phyloP scores from a whole-genome alignment of 2,113 vertebrate species.

The Amblyopsis rosae region DNA sequence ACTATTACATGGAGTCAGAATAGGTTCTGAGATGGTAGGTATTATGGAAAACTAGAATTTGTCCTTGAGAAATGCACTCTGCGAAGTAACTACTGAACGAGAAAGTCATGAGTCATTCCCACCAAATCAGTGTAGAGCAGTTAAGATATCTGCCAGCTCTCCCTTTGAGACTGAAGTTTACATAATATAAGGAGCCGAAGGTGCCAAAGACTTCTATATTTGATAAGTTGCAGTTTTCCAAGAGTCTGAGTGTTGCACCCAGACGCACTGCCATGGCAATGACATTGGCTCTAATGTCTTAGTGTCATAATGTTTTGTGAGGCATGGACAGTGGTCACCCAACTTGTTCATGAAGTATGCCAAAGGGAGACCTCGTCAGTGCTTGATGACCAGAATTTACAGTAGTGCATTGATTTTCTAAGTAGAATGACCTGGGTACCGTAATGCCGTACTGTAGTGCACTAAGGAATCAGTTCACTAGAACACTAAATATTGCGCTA shows the following conservation, averaged over 20 bases:
- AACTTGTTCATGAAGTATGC: constrained; percentile 66
- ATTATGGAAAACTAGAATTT: constrained; percentile 46
- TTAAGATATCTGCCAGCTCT: neutral
- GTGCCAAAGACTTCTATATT: too few species aligned
- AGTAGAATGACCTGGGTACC: too few species aligned
- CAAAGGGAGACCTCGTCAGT: constrained; percentile 40
- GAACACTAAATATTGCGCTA: too few species aligned
- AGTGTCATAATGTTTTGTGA: constrained; percentile 35
- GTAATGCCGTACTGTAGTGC: too few species aligned
- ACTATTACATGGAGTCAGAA: constrained; percentile 48
- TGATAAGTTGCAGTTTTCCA: too few species aligned
- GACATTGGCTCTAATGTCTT: constrained; percentile 55
- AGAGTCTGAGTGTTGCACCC: neutral
- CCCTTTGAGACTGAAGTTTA: neutral
- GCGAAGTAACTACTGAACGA: constrained; percentile 27
- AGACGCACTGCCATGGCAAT: constrained; percentile 58
- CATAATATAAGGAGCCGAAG: neutral
- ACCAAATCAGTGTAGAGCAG: constrained; percentile 26
- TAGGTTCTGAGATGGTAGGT: constrained; percentile 33
- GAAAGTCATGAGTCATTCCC: constrained; percentile 41
- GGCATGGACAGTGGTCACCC: constrained; percentile 37
- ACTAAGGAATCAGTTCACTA: too few species aligned
- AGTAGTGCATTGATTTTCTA: too few species aligned
- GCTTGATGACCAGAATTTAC: constrained; percentile 19
- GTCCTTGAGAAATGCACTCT: constrained; percentile 59